These are phyloP conservation scores for Acanthurus tractus DNA, from an alignment of 2,797 vertebrate species.

Conservation along the genomic window DNA sequence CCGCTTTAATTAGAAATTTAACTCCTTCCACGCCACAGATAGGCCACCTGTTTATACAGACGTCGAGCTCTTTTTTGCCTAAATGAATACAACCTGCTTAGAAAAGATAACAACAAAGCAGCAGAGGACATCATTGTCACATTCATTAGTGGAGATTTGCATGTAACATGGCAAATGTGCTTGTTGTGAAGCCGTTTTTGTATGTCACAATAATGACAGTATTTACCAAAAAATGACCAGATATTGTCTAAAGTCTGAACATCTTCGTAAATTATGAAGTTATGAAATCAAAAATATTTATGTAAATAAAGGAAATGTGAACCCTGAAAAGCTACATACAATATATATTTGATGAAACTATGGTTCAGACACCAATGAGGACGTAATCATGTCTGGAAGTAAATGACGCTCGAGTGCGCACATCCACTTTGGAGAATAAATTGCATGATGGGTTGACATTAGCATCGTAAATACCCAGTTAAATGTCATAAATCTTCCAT, in stretches of 20 bases:
- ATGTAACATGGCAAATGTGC: not conserved
- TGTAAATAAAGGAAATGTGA: not conserved
- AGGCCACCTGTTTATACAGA: conserved; percentile 28
- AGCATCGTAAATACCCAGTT: conserved; percentile 29
- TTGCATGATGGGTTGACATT: conserved; percentile 41
- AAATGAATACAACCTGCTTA: conserved; percentile 7
- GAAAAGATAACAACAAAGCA: not conserved
- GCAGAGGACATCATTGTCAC: not conserved
- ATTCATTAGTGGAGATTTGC: conserved; percentile 17
- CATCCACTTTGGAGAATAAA: conserved; percentile 6
- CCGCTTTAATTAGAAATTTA: conserved; percentile 66
- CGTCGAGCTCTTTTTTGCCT: conserved; percentile 18
- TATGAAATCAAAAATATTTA: not conserved
- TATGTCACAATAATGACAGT: not conserved
- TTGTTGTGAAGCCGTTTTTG: not conserved
- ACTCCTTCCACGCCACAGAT: conserved; percentile 27
- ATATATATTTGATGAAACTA: no score
- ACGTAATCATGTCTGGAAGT: not conserved
- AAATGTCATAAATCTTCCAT: conserved; percentile 37
- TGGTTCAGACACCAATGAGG: not conserved
- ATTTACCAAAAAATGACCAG: not conserved
- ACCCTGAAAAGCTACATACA: not conserved
- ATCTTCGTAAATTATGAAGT: not conserved
- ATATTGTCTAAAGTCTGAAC: not conserved
- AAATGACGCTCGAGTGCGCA: not conserved